Evolutionary conservation across 2,113 vertebrate genomes (phyloP), one percentile per base, ranked within the genome.

Genomic region (Syngnathoides biaculeatus): DNA sequence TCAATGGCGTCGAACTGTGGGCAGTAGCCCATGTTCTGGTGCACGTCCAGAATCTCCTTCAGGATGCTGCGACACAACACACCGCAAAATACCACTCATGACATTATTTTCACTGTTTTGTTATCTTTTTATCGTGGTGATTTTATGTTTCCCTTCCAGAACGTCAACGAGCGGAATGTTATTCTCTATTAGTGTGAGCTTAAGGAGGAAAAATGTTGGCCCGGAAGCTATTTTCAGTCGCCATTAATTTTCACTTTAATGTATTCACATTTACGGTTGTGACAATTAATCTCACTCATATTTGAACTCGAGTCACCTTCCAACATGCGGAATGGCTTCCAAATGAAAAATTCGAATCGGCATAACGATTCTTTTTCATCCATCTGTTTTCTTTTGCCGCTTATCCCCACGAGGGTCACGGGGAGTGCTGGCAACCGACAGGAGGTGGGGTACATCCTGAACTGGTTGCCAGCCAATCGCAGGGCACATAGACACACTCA

Each of bases 1-100:
- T 99, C 97, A 0, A 96, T 91, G 72, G 96, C 96, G 53, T 98
- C 96, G 83, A 97, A 99, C 87, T 99, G 97, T 65, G 97, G 97
- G 84, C 97, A 99, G 91, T 99, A 98, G 64, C 97, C 97, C 95
- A 98, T 98, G 86, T 93, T 96, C 92, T 95, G 95, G 84, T 96
- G 96, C 52, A 97, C 94, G 0, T 93, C 88, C 79, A 93, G 90
- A 60, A 98, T 96, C 57, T 93, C 89, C 12, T 89, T 90, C 77
- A 95, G 87, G 86, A 98, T 91, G 73, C 97, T 99, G 83, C 10
- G 76, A 75, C 73, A 77, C 22, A 67, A 55, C 22, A 55, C 22
- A 27, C 8, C 65, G 15, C 53, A 56, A 56, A 14, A 5, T 30
- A 27, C 0, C 53, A 56, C 22, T 14, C 53, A 27, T 6, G 26